Conservation (phyloP, 2,113 vertebrate genomes). For the Leptosomus discolor region DNA sequence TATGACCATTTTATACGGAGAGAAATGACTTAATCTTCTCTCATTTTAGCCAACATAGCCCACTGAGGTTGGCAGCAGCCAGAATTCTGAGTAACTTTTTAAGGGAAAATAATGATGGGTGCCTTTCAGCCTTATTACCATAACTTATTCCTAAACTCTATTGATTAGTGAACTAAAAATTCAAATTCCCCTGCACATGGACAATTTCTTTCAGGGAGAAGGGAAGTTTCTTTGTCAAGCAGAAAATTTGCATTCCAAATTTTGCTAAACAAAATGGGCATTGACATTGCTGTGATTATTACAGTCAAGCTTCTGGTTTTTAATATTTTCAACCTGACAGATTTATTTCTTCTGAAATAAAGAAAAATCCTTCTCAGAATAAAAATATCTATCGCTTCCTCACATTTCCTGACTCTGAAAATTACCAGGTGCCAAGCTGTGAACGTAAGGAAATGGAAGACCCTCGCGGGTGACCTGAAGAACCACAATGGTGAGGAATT, state of each 20-base stretch:
- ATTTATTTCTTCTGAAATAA: conserved; percentile 63
- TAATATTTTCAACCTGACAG: conserved; percentile 67
- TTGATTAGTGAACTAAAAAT: conserved; percentile 56
- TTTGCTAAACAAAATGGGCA: neutral
- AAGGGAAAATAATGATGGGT: conserved; percentile 48
- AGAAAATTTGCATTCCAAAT: neutral
- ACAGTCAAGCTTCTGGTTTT: conserved; percentile 58
- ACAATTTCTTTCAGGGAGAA: neutral
- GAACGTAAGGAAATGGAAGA: conserved; percentile 60
- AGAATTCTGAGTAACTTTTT: conserved; percentile 48
- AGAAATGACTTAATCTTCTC: neutral
- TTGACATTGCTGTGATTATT: conserved; percentile 58
- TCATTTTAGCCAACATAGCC: neutral
- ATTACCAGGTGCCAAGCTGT: conserved; percentile 49
- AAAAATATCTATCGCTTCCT: conserved; percentile 29
- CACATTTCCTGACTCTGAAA: conserved; percentile 42
- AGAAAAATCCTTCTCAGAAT: conserved; percentile 47
- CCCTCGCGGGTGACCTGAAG: conserved; percentile 37
- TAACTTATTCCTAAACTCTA: conserved; percentile 39
- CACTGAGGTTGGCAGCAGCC: neutral
- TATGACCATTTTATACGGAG: neutral
- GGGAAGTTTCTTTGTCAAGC: neutral
- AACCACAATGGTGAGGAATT: conserved; percentile 18
- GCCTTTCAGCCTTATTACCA: neutral
- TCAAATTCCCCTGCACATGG: neutral